Base-by-base conservation (phyloP, 1,140 invertebrate species). In the Pomacea maculata region DNA sequence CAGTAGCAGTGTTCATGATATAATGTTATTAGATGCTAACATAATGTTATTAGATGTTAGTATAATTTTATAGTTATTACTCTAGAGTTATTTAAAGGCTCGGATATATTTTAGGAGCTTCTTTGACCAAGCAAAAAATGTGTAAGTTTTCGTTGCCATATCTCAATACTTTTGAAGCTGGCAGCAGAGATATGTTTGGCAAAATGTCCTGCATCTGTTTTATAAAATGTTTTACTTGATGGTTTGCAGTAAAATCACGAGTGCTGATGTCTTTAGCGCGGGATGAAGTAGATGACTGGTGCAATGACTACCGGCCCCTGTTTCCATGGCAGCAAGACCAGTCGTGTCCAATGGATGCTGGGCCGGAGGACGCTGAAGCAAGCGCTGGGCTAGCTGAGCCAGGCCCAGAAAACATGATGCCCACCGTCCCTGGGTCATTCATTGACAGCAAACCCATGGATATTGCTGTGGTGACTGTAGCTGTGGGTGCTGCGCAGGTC, bases 311-410 rank as follows among this genome's bases (percentile, higher is more conserved):
- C 71, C 65, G 80, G 9, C 61, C 80, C 2, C 65, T 83, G 61
- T n/a, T 79, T 55, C 82, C 82, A 55, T 83, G 84, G 82, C 71
- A 85, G 12, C 67, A 61, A 25, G 64, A 73, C 15, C n/a, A 79
- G 71, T 79, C 77, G 1, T 83, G 82, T 55, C 71, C 82, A n/a
- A 75, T 78, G 70, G 71, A 65, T 54, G 75, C 68, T 54, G 14
- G 11, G 54, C 79, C 75, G 12, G 78, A 72, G 45, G 65, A 70
- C 14, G 94, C 96, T 12, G 57, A 45, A 6, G 45, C 54, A 12
- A n/a, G 71, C 45, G 17, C 57, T 68, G 75, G 65, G 55, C 55
- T n/a, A 10, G 21, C 67, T 15, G 79, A 34, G 5, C 52, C 67
- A 70, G 78, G 67, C 8, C 29, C n/a, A 21, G 74, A 67, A 14